Evolutionary conservation across 2,113 vertebrate genomes (phyloP).

Genomic region (Centrocercus urophasianus): DNA sequence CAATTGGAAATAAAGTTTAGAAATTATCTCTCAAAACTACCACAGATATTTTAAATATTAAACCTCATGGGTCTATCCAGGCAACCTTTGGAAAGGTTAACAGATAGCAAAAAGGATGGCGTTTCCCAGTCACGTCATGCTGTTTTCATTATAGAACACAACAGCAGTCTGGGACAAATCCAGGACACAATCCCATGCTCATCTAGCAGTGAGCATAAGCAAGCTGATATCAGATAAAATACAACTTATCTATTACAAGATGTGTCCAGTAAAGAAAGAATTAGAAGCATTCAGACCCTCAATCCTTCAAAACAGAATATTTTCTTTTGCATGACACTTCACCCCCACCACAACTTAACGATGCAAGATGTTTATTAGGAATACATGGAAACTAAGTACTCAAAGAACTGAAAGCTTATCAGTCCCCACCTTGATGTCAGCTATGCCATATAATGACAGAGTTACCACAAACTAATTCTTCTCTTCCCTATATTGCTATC

Average conservation of each 20-base stretch:
- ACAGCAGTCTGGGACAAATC: neutral
- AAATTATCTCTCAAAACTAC: slow-evolving; percentile 7
- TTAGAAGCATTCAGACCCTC: neutral
- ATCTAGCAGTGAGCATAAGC: neutral
- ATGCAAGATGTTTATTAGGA: neutral
- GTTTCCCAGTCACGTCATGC: neutral
- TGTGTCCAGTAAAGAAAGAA: neutral
- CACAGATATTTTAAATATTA: neutral
- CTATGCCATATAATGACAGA: neutral
- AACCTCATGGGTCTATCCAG: neutral
- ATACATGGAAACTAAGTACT: neutral
- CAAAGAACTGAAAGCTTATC: neutral
- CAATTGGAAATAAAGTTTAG: slow-evolving; percentile 51
- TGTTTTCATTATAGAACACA: neutral
- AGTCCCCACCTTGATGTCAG: neutral
- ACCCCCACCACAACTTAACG: neutral
- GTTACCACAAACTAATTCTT: neutral
- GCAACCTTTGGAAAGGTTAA: neutral
- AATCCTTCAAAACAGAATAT: neutral
- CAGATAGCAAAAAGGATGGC: slow-evolving; percentile 5
- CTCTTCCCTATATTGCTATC: neutral
- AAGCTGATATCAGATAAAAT: neutral
- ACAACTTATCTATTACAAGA: neutral
- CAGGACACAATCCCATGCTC: neutral
- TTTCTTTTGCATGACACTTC: neutral